phyloP scores from a whole-genome alignment of 2,797 vertebrate species.

The Crocodylus rhombifer region DNA sequence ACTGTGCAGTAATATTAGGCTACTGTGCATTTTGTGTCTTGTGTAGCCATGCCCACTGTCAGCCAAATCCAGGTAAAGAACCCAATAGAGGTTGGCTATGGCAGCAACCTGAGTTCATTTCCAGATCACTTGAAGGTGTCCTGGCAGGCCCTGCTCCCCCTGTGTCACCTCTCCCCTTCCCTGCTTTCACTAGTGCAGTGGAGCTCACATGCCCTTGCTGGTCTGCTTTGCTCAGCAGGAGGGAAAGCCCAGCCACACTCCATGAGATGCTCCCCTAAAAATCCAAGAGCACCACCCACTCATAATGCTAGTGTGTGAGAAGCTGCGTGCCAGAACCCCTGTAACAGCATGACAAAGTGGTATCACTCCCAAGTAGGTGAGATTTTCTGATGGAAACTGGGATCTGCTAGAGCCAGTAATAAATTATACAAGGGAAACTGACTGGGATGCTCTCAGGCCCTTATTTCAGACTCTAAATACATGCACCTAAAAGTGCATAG shows the following conservation, averaged over 20 bases:
- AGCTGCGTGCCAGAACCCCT: background rate
- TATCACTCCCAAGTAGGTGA: background rate
- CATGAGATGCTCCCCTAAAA: background rate
- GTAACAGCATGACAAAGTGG: background rate
- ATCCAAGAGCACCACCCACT: background rate
- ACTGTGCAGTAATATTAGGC: too few relatives aligned
- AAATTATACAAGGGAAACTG: accelerated
- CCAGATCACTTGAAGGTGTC: background rate
- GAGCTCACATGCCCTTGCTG: background rate
- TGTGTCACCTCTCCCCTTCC: background rate
- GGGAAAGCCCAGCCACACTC: background rate
- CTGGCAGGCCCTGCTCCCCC: accelerated
- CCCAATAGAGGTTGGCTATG: background rate
- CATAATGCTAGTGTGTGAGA: background rate
- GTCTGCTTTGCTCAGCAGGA: background rate
- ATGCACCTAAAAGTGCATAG: background rate
- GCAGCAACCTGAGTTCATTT: background rate
- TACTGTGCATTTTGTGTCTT: too few relatives aligned
- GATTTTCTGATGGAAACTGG: background rate
- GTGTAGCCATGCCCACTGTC: background rate
- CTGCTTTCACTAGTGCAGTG: background rate
- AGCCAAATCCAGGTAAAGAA: background rate
- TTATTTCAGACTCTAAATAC: background rate
- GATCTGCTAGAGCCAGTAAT: background rate
- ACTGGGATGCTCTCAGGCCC: background rate